Evolutionary conservation across 2,113 vertebrate species (phyloP), one percentile per base, ranked within the genome.

Genomic region (Elanoides forficatus): DNA sequence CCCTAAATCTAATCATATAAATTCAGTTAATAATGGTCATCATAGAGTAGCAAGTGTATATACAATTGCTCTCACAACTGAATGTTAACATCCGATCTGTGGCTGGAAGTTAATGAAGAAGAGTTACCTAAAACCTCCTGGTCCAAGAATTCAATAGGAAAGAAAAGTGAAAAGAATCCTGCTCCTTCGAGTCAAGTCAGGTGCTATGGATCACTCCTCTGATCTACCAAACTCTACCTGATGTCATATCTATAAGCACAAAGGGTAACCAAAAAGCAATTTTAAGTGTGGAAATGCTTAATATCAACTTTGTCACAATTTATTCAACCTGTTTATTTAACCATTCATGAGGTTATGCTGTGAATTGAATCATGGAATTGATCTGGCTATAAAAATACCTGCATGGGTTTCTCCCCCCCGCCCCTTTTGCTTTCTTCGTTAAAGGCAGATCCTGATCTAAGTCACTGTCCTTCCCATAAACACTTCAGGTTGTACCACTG

Each of bases 371-470:
- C 26, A 25, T 1, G 16, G 36, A 76, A 60, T 14, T 45, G 34
- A 71, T 55, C 7, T 58, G 38, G 23, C 22, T 21, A 15, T 0
- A 36, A 68, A 40, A 32, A 12, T 3, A 60, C 5, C 36, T 58
- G 26, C 32, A 17, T 1, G 11, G 13, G 2, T 7, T 60, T 34
- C 14, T 19, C 1, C 7, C 30, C 42, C 4, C 9, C 3, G 3
- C 9, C 19, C 8, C 40, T 67, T n/a, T 26, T 0, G 0, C 22
- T 21, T 72, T 5, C 47, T 26, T 65, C 63, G 43, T 66, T 82
- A 11, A 45, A 78, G 67, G 32, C 70, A 86, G 47, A 66, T 45
- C 36, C 34, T 56, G 67, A 40, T 65, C 27, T 47, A 47, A 85
- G 11, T 68, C 34, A 3, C 17, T n/a, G 40, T 42, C 34, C 67